Conservation (phyloP, 1,140 invertebrate genomes). For the Chionoecetes opilio region DNA sequence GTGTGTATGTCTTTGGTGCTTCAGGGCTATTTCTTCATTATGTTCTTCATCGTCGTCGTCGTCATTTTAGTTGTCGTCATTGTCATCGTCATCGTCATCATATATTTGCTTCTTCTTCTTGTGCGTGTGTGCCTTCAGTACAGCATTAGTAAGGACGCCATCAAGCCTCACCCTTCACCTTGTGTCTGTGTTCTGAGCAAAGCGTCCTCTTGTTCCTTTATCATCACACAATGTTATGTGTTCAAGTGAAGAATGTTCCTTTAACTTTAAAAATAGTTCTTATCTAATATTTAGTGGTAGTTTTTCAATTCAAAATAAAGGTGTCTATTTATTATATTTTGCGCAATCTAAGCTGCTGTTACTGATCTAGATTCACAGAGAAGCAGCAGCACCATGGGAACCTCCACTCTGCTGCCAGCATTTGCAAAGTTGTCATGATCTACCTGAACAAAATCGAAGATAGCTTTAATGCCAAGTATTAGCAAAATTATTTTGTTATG, state of each 20-base stretch:
- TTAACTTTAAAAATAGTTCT: neutral
- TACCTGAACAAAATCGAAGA: neutral
- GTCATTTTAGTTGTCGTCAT: neutral
- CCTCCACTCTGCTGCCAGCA: neutral
- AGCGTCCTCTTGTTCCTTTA: neutral
- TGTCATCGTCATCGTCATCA: neutral
- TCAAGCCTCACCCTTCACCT: neutral
- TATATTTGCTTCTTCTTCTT: too few relatives aligned
- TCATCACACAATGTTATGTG: neutral
- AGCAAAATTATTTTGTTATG: neutral
- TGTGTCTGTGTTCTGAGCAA: too few relatives aligned
- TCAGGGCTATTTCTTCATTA: too few relatives aligned
- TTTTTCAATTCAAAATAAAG: too few relatives aligned
- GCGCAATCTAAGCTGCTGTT: neutral
- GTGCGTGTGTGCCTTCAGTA: neutral
- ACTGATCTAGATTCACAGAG: neutral
- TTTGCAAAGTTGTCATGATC: neutral
- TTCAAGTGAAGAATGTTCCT: neutral
- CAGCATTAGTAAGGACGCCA: too few relatives aligned
- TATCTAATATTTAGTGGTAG: too few relatives aligned
- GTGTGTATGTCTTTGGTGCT: too few relatives aligned
- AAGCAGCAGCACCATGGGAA: neutral
- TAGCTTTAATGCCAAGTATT: neutral
- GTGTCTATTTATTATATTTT: neutral
- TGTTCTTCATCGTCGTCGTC: neutral